These are phyloP conservation scores for Lepeophtheirus salmonis DNA, from an alignment of 1,140 invertebrate genomes.

Conservation along the genomic window DNA sequence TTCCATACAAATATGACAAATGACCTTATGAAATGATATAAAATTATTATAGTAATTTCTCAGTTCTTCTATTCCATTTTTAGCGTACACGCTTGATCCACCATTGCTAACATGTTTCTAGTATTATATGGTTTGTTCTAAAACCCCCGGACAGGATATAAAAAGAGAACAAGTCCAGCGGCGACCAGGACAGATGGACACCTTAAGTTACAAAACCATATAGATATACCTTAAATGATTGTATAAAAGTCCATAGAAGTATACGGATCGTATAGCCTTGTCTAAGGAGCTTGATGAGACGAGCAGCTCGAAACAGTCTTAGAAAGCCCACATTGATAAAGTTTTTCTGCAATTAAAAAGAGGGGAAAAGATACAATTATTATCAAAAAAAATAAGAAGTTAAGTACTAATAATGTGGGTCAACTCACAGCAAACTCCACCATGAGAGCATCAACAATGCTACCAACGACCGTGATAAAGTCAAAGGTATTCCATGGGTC, in stretches of 20 bases:
- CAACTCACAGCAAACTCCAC: conserved; percentile 86
- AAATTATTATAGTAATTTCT: no score
- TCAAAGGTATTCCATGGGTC: conserved; percentile 99
- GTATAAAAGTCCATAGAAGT: conserved; percentile 98
- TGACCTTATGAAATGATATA: no score
- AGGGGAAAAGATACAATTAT: not conserved
- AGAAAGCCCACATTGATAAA: conserved; percentile 97
- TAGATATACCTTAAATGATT: conserved; percentile 98
- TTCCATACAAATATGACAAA: no score
- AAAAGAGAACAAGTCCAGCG: conserved; percentile 2
- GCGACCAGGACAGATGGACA: not conserved
- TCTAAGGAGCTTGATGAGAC: conserved; percentile 92
- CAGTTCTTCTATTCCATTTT: no score
- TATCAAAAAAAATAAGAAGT: not conserved
- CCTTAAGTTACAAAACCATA: no score
- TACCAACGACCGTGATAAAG: conserved; percentile 97
- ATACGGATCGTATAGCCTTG: conserved; percentile 99
- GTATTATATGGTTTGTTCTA: no score
- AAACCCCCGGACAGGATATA: not conserved
- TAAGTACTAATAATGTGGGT: no score
- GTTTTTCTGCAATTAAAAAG: conserved; percentile 36
- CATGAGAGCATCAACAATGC: conserved; percentile 93
- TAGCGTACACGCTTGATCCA: no score
- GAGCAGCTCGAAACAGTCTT: conserved; percentile 90
- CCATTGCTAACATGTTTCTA: no score